phyloP scores from a whole-genome alignment of 1,140 invertebrate genomes.

The Tribolium castaneum region DNA sequence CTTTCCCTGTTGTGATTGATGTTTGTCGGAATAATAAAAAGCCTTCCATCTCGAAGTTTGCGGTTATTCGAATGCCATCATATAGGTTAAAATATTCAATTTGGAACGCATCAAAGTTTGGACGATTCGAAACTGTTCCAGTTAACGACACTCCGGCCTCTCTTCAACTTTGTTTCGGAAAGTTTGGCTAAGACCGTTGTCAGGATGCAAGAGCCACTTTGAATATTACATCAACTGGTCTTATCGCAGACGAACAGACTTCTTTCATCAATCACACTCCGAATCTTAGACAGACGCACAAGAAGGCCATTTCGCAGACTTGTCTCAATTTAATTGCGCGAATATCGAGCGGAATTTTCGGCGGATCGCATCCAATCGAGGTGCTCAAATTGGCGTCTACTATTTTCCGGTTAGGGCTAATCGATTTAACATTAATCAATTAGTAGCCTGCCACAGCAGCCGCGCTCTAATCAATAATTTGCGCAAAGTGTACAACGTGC shows the following conservation, averaged over 20 bases:
- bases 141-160: slow-evolving; percentile 25
- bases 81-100: slow-evolving; percentile 33
- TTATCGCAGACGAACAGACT: slow-evolving; percentile 35
- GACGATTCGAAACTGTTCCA: slow-evolving; percentile 29
- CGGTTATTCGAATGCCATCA: slow-evolving; percentile 14
- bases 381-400: slow-evolving; percentile 22
- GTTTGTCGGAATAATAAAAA: slow-evolving; percentile 21
- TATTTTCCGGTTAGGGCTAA: slow-evolving; percentile 37
- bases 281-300: slow-evolving; percentile 10
- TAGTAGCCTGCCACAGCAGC: slow-evolving; percentile 34
- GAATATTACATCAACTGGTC: slow-evolving; percentile 34
- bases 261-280: slow-evolving; percentile 37
- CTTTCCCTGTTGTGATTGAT: slow-evolving; percentile 9
- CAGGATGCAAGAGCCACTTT: slow-evolving; percentile 26
- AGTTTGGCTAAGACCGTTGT: slow-evolving; percentile 30
- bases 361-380: neutral
- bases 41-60: neutral
- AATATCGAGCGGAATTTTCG: neutral
- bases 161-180: slow-evolving; percentile 28
- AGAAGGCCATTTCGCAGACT: neutral
- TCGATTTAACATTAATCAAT: slow-evolving; percentile 44
- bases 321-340: neutral
- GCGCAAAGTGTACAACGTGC: slow-evolving; percentile 14
- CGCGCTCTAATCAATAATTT: slow-evolving; percentile 39
- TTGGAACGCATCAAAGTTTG: slow-evolving; percentile 27